Evolutionary conservation across 1,140 invertebrate genomes (phyloP), one percentile per base, ranked within the genome.

Genomic region (Acyrthosiphon pisum): DNA sequence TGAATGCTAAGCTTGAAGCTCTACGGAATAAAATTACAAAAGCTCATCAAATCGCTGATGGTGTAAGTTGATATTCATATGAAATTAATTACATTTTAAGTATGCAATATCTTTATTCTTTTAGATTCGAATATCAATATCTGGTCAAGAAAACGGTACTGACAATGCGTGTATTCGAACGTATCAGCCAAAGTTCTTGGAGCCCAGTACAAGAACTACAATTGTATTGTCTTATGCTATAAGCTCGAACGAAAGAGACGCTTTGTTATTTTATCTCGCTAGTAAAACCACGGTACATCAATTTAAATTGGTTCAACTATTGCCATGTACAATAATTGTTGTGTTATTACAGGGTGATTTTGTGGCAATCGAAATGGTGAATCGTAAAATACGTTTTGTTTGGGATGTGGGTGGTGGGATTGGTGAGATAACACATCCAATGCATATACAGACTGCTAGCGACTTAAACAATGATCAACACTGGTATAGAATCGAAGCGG

Each of bases 71-170:
- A 90, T 86, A 30, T 41, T 11, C 18, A 4, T 30, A 35, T 44
- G 26, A 30, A 23, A 23, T 35, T 4, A 37, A 37, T 68, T 84
- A 35, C 0, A 50, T 35, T 35, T 88, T 22, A 50, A 50, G 7
- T 23, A 41, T 41, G 41, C 41, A 11, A 18, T 30, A 23, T n/a
- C 1, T 35, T 56, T 48, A 22, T 90, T 22, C 23, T 93, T 93
- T 76, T 94, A 98, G 97, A 98, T 99, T 94, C 96, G 97, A 89
- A 96, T 99, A 6, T 98, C 98, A 0, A 94, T 98, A 93, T 97
- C 95, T 18, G 94, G 94, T 23, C 90, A 94, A 94, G 94, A 90
- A 23, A 94, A 84, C 8, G 81, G 22, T 50, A 93, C 76, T 11
- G 26, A 56, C 8, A 93, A 93, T n/a, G 91, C 93, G 88, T 94